Conservation (phyloP, 1,140 invertebrate species). For the Euglossa dilemma region DNA sequence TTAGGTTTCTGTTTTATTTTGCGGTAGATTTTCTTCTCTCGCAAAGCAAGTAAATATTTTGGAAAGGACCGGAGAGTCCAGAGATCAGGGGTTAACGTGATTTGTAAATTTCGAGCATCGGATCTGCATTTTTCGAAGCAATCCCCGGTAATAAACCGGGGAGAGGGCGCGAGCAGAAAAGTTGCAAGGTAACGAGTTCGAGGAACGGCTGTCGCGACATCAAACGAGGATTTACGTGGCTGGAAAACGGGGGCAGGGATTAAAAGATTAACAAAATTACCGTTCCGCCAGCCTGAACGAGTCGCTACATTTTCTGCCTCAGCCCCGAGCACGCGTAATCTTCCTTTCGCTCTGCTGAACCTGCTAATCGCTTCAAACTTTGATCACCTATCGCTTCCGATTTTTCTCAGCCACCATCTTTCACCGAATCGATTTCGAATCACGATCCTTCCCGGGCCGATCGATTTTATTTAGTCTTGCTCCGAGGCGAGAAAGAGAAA, state of each 20-base stretch:
- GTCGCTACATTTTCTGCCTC: background rate
- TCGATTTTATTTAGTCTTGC: background rate
- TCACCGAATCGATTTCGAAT: background rate
- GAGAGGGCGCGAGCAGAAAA: background rate
- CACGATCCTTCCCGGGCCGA: too few species aligned
- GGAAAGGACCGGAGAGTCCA: too few species aligned
- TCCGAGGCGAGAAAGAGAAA: constrained; percentile 13
- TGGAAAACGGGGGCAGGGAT: constrained; percentile 44
- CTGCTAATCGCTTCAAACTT: background rate
- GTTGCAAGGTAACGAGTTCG: background rate
- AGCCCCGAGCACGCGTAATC: background rate
- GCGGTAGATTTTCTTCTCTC: too few species aligned
- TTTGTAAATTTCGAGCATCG: too few species aligned
- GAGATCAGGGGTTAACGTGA: too few species aligned
- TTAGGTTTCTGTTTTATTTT: too few species aligned
- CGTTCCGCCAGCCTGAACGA: background rate
- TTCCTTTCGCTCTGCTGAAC: background rate
- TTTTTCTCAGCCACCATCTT: background rate
- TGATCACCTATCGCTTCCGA: too few species aligned
- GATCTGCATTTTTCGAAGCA: too few species aligned
- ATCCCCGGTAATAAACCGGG: background rate
- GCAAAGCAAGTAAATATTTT: too few species aligned
- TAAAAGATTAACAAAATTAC: constrained; percentile 60
- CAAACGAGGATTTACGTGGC: background rate
- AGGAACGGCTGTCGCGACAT: background rate